Base-by-base conservation (phyloP, 2,797 vertebrate genomes). In the Bovichtus variegatus region DNA sequence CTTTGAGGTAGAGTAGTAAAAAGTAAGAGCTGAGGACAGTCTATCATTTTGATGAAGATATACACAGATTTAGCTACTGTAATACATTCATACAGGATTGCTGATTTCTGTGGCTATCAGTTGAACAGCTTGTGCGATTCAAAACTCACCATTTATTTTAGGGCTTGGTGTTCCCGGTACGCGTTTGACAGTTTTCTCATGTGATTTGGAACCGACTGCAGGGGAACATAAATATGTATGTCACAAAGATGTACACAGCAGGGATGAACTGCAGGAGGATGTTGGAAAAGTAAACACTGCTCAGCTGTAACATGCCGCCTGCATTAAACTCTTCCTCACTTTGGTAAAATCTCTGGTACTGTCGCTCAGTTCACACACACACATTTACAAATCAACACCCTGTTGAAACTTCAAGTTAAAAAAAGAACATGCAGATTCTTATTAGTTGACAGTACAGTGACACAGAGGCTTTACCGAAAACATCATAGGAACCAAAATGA, bases 201-300 rank as follows among this genome's bases (percentile, higher is more conserved):
- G 88, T 79, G 95, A 95, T 95, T 99, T 99, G 38, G 97, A 97
- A 71, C 98, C 98, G 77, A 89, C 98, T 99, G 85, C 81, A 93
- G 90, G 85, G 86, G 88, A 73, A 89, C 47, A 93, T 82, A 84
- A 90, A 92, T 74, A 89, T 84, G 82, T 38, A 80, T 77, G 77
- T 93, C 75, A 87, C 61, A 80, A 61, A 85, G 68, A 83, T 59
- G 71, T 76, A 21, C 70, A 78, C 66, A 83, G 73, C 53, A 11
- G 58, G 38, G 55, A n/a, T 59, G 66, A 79, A 71, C 79, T 85
- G 74, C 53, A 62, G 34, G 34, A 72, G 62, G 76, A 74, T 67
- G 41, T 29, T 82, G 50, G 47, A 62, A 40, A 69, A 80, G 66
- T 55, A 76, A 87, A 83, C 68, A 81, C 19, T 46, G 50, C 54